Evolutionary conservation across 2,113 vertebrate genomes (phyloP).

Genomic region (Ceyx melanurus): DNA sequence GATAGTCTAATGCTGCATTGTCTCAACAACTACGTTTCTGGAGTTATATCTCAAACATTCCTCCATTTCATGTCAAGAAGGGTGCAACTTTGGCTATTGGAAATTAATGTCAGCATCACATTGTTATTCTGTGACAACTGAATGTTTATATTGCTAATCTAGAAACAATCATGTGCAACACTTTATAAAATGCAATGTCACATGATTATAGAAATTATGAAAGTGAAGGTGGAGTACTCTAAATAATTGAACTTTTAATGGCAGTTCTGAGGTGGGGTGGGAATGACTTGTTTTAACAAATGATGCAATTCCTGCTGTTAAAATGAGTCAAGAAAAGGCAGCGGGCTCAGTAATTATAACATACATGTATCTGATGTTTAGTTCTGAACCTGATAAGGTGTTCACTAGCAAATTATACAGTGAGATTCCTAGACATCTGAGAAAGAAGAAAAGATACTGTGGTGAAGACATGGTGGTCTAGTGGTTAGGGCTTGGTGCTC

Average conservation of each 20-base stretch:
- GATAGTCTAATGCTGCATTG: background rate
- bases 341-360: background rate
- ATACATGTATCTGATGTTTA: background rate
- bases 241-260: background rate
- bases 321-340: background rate
- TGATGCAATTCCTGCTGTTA: background rate
- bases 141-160: background rate
- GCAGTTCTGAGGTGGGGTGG: background rate
- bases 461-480: too few relatives aligned
- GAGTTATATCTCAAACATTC: background rate
- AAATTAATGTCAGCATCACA: background rate
- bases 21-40: background rate
- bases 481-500: too few relatives aligned
- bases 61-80: background rate
- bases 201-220: background rate
- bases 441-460: background rate
- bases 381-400: background rate
- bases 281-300: background rate
- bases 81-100: background rate
- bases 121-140: background rate
- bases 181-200: background rate
- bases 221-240: background rate
- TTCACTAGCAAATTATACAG: background rate
- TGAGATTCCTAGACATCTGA: background rate
- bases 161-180: background rate